Evolutionary conservation across 2,113 vertebrate species (phyloP).

Genomic region (Condylura cristata): DNA sequence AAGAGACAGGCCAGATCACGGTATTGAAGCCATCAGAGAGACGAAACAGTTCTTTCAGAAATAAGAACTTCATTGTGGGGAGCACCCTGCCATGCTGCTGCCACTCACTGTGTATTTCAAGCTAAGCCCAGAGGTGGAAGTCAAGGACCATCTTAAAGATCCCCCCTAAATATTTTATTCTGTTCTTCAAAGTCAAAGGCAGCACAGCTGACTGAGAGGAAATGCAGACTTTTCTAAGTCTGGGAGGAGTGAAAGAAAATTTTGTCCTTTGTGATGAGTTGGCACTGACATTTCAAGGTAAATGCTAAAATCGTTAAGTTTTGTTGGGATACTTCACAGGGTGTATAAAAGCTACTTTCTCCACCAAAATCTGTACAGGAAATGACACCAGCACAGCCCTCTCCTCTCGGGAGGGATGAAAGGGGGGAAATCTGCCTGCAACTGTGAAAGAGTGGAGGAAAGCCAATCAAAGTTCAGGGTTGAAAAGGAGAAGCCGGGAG

Average conservation of each 20-base stretch:
- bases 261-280: rapidly evolving
- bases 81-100: too few species aligned
- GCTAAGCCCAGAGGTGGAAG: rapidly evolving
- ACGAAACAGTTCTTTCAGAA: not conserved
- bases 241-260: not conserved
- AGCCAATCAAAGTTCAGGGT: not conserved
- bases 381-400: not conserved
- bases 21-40: rapidly evolving
- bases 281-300: too few species aligned
- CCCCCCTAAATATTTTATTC: not conserved
- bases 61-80: rapidly evolving
- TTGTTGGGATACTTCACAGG: too few species aligned
- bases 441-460: not conserved
- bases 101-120: not conserved
- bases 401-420: not conserved
- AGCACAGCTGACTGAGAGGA: too few species aligned
- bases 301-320: not conserved
- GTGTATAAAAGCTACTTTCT: not conserved
- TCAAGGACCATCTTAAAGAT: not conserved
- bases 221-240: not conserved
- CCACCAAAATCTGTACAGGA: not conserved
- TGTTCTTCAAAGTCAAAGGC: not conserved
- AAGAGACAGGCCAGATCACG: not conserved
- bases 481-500: not conserved
- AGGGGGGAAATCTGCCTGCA: not conserved